Conservation (phyloP, 2,797 vertebrate genomes). For the Anabacerthia variegaticeps region DNA sequence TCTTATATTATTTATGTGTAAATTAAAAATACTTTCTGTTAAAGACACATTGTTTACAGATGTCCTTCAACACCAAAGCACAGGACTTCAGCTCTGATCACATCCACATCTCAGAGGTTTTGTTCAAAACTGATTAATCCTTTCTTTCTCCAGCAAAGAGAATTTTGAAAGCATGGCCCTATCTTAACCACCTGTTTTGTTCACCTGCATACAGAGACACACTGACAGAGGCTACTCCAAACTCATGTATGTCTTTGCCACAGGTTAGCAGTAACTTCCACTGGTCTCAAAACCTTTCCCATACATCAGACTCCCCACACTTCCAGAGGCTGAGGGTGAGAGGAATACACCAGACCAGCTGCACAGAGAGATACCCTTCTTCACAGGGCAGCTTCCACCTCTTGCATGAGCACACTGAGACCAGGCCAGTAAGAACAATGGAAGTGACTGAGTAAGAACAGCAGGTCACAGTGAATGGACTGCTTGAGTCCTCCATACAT, state of each 20-base stretch:
- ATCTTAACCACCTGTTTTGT: not conserved
- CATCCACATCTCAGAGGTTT: not conserved
- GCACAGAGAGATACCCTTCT: not conserved
- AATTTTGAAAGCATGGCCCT: not conserved
- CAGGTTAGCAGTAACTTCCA: not conserved
- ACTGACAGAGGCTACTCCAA: not conserved
- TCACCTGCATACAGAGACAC: not conserved
- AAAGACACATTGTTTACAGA: not conserved
- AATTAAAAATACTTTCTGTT: not conserved
- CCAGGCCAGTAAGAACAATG: not conserved
- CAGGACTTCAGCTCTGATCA: not conserved
- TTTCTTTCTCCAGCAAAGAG: not conserved
- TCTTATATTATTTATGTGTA: not conserved
- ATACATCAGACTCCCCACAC: not conserved
- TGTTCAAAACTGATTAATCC: not conserved
- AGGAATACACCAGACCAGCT: not conserved
- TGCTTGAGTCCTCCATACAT: not conserved
- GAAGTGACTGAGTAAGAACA: not conserved
- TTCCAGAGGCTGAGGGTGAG: not conserved
- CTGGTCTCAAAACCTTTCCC: not conserved
- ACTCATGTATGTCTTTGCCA: fast-evolving
- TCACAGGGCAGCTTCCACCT: not conserved
- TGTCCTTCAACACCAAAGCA: not conserved
- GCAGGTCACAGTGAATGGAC: not conserved
- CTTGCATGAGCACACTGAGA: not conserved